Conservation (phyloP, 1,140 invertebrate genomes). For the Drosophila neocordata region DNA sequence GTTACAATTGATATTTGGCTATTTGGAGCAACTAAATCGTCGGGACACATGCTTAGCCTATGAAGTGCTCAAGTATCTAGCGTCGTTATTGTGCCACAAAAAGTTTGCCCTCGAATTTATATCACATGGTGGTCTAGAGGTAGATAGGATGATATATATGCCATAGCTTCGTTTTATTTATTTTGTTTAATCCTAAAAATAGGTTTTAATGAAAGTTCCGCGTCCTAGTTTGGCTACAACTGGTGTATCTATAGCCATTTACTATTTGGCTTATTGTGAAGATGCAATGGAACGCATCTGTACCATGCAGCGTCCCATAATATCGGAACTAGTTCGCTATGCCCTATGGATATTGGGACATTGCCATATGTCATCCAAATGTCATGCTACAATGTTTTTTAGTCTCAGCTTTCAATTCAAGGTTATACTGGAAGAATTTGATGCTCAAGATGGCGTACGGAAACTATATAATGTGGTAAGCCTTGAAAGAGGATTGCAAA, state of each 20-base stretch:
- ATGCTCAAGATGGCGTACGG: conserved; percentile 94
- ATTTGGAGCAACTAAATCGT: conserved; percentile 94
- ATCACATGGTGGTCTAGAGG: conserved; percentile 91
- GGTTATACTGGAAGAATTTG: conserved; percentile 96
- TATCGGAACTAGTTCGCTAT: conserved; percentile 92
- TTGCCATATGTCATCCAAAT: conserved; percentile 97
- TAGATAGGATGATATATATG: conserved; percentile 51
- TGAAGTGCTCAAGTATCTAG: conserved; percentile 96
- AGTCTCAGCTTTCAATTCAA: conserved; percentile 96
- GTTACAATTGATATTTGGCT: conserved; percentile 93
- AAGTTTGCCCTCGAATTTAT: conserved; percentile 99
- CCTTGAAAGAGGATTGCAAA: conserved; percentile 23
- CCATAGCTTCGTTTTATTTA: background rate
- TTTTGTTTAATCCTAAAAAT: background rate
- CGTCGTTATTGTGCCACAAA: conserved; percentile 96
- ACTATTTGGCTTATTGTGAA: conserved; percentile 98
- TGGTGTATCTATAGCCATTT: conserved; percentile 97
- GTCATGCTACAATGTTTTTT: conserved; percentile 99
- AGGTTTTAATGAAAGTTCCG: conserved; percentile 93
- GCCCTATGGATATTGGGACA: conserved; percentile 97
- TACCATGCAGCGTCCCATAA: conserved; percentile 89
- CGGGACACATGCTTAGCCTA: conserved; percentile 96
- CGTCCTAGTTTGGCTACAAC: conserved; percentile 96
- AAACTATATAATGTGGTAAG: conserved; percentile 96
- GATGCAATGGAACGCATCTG: conserved; percentile 98